Conservation (phyloP, 2,888 invertebrate species). For the Ferrisia virgata region DNA sequence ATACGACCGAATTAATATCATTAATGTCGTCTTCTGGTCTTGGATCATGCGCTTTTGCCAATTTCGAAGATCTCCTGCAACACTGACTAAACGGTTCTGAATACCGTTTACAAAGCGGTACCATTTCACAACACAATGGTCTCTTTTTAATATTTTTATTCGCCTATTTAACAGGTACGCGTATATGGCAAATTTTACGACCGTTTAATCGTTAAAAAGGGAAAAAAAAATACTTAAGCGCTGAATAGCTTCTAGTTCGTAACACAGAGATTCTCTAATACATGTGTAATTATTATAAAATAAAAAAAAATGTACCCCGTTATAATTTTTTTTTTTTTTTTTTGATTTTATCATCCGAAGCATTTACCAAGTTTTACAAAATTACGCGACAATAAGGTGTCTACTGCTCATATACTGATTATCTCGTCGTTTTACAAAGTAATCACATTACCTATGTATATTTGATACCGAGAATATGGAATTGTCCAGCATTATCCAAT, state of each 20-base stretch:
- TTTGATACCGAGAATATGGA: background rate
- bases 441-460: background rate
- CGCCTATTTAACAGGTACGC: slow-evolving; percentile 41
- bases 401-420: no score
- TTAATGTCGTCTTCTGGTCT: slow-evolving; percentile 86
- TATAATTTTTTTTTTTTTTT: background rate
- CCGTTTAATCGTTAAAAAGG: background rate
- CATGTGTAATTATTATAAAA: background rate
- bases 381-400: background rate
- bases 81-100: slow-evolving; percentile 38
- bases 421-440: background rate
- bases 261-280: background rate
- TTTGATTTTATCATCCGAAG: background rate
- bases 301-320: background rate
- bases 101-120: slow-evolving; percentile 34
- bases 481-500: background rate
- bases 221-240: slow-evolving; percentile 29
- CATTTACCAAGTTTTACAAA: background rate
- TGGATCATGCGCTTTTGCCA: slow-evolving; percentile 93
- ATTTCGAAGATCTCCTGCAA: slow-evolving; percentile 73
- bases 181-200: slow-evolving; percentile 34
- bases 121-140: slow-evolving; percentile 40
- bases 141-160: slow-evolving; percentile 42
- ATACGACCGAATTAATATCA: slow-evolving; percentile 82
- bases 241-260: slow-evolving; percentile 18